Evolutionary conservation across 2,888 invertebrate species (phyloP), one percentile per base, ranked within the genome.

Genomic region (Microchrysa polita): DNA sequence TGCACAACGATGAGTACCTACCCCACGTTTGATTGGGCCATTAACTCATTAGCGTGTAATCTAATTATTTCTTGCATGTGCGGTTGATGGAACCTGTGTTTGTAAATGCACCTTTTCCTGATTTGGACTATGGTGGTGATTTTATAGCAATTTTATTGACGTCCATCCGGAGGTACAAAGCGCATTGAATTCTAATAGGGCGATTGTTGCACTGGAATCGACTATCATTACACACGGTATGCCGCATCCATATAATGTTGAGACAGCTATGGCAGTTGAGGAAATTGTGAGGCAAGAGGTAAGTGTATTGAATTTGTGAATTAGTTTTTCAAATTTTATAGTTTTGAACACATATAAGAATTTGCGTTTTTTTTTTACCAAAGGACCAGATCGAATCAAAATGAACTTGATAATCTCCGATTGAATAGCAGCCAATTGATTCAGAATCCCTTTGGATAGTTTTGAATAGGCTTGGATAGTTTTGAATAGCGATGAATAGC

Each of bases 151-250:
- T 55, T 42, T 81, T n/a, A 81, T 84, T 71, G 83, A 86, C 74
- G 85, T 87, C 75, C 88, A 88, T 72, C 87, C 89, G 42, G 90
- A 92, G 81, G 91, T 97, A 67, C 82, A 81, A 72, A 81, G 86
- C 71, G 95, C 94, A 7, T 84, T 94, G 77, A 83, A 85, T 71
- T 84, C 86, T 61, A 85, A 87, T 34, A 86, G 87, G 77, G 93
- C 97, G 9, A 88, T 98, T 75, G 96, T 99, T 18, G 97, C 98
- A 1, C 86, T 99, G 78, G 99, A 99, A 87, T 97, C 97, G 7
- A 96, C 99, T 0, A 97, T 99, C 76, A 95, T 99, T 10, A 98
- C 98, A 0, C 98, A 99, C 86, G 99, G 99, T 55, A 95, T 99
- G 94, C 97, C 98, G 0, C 93, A 90, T 85, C 98, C 98, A 0